phyloP scores from a whole-genome alignment of 2,888 invertebrate genomes.

The Troglohyphantes excavatus region DNA sequence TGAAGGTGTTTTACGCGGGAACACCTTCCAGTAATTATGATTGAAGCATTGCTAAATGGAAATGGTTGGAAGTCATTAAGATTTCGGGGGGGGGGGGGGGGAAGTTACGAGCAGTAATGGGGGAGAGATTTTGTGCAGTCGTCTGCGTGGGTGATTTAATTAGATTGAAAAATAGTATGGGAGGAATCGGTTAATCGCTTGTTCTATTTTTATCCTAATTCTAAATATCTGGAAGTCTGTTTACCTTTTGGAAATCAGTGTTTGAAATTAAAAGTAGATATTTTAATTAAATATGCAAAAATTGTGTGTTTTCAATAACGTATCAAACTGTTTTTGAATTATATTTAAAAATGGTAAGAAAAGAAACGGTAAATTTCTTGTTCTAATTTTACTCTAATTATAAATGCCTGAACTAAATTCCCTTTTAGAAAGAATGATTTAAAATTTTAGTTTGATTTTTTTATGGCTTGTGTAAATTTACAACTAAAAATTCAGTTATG shows the following conservation, averaged over 20 bases:
- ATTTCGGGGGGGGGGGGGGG: slow-evolving; percentile 49
- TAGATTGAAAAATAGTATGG: slow-evolving; percentile 25
- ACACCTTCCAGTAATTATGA: slow-evolving; percentile 58
- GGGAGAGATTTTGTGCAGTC: slow-evolving; percentile 11
- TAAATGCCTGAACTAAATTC: too few relatives aligned
- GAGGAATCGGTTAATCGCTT: neutral
- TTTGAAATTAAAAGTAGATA: too few relatives aligned
- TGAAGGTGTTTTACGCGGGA: slow-evolving; percentile 45
- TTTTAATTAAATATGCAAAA: too few relatives aligned
- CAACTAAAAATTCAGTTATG: too few relatives aligned
- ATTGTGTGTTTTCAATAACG: too few relatives aligned
- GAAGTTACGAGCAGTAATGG: slow-evolving; percentile 57
- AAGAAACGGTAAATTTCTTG: too few relatives aligned
- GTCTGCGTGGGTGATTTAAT: slow-evolving; percentile 44
- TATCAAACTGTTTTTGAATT: too few relatives aligned
- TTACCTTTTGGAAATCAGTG: neutral
- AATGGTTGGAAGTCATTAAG: slow-evolving; percentile 67
- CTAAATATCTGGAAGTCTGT: neutral
- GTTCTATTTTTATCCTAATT: neutral
- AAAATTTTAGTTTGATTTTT: too few relatives aligned
- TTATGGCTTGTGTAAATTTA: too few relatives aligned
- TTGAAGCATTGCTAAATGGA: slow-evolving; percentile 43
- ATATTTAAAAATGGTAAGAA: too few relatives aligned
- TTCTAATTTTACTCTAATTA: too few relatives aligned
- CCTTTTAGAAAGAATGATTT: too few relatives aligned